Evolutionary conservation across 2,888 invertebrate genomes (phyloP).

Genomic region (Hydrotaea cyrtoneurina): DNA sequence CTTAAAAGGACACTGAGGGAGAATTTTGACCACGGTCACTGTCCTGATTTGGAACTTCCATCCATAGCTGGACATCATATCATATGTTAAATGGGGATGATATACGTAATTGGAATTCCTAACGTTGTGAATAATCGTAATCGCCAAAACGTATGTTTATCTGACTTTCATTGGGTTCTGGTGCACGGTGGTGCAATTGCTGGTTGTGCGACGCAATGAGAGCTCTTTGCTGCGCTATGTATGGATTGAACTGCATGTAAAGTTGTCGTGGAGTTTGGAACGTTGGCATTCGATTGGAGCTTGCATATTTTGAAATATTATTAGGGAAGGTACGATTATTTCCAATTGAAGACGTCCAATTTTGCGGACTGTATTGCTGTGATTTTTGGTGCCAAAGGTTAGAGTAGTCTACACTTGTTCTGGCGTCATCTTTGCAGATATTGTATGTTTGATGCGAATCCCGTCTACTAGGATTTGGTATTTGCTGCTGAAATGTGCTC

Average conservation of each 20-base stretch:
- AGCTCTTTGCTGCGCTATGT: slow-evolving; percentile 72
- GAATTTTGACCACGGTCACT: neutral
- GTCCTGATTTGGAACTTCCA: neutral
- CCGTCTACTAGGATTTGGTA: slow-evolving; percentile 59
- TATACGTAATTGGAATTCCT: slow-evolving; percentile 11
- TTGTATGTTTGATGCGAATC: slow-evolving; percentile 67
- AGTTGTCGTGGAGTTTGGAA: slow-evolving; percentile 69
- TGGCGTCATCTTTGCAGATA: slow-evolving; percentile 63
- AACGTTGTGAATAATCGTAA: slow-evolving; percentile 69
- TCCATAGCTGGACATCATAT: neutral
- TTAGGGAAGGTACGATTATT: slow-evolving; percentile 61
- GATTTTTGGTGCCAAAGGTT: slow-evolving; percentile 72
- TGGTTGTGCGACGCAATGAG: slow-evolving; percentile 71
- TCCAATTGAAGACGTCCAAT: slow-evolving; percentile 49
- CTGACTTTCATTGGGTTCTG: slow-evolving; percentile 65
- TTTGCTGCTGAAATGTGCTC: slow-evolving; percentile 34
- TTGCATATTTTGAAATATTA: slow-evolving; percentile 62
- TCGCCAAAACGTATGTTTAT: slow-evolving; percentile 66
- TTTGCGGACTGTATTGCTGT: slow-evolving; percentile 60
- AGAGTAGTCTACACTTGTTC: slow-evolving; percentile 71
- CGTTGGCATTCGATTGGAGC: slow-evolving; percentile 72
- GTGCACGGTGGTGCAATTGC: slow-evolving; percentile 45
- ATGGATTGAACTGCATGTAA: slow-evolving; percentile 68
- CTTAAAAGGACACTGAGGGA: slow-evolving; percentile 5
- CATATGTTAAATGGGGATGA: neutral